Percentiles rank a stretch among this genome's conserved stretches.
Conservation (phyloP, 2,888 invertebrate genomes). For the Athetis lepigone region DNA sequence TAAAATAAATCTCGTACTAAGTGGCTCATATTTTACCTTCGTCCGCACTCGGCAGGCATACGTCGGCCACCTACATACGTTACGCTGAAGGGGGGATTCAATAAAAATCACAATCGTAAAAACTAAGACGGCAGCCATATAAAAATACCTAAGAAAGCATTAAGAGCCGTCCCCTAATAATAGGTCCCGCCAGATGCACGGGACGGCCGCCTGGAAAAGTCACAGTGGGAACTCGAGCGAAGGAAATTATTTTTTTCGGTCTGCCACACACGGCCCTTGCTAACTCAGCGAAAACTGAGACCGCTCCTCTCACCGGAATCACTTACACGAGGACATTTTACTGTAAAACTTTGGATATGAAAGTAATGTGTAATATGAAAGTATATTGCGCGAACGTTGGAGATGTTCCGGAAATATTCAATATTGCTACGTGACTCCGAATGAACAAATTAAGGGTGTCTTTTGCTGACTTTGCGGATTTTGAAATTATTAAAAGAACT, state of each 20-base stretch:
- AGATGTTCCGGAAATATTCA: conserved; percentile 38
- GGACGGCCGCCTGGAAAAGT: conserved; percentile 89
- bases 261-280: conserved; percentile 89
- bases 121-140: conserved; percentile 87
- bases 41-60: conserved; percentile 81
- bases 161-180: conserved; percentile 90
- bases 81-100: conserved; percentile 80
- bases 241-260: conserved; percentile 90
- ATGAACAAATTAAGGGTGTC: conserved; percentile 24
- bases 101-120: conserved; percentile 91
- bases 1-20: conserved; percentile 87
- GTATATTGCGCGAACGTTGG: conserved; percentile 32
- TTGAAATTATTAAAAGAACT: neutral
- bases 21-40: conserved; percentile 88
- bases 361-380: conserved; percentile 61
- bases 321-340: conserved; percentile 77
- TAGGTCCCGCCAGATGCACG: conserved; percentile 90
- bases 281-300: conserved; percentile 86
- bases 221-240: conserved; percentile 88
- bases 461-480: conserved; percentile 20
- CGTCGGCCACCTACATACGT: conserved; percentile 75
- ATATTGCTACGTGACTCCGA: conserved; percentile 31
- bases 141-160: conserved; percentile 90
- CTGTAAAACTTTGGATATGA: conserved; percentile 67
- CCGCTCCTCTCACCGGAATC: conserved; percentile 78